These are phyloP conservation scores for Norana najaformis DNA, from an alignment of 2,888 invertebrate genomes.

Conservation along the genomic window DNA sequence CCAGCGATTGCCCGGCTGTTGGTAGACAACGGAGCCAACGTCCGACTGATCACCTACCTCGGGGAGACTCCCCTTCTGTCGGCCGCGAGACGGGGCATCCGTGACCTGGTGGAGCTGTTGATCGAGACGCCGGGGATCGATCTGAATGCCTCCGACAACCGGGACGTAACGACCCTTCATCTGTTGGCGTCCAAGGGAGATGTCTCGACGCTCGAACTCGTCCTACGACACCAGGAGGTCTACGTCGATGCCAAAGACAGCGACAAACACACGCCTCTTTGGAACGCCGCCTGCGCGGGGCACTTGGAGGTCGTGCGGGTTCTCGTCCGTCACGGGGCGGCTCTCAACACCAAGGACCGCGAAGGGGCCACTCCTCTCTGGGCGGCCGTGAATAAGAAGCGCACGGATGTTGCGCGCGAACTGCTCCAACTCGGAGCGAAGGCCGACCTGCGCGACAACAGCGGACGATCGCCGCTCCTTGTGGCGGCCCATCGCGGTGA, in stretches of 20 bases:
- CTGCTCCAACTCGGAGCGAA: slow-evolving; percentile 23
- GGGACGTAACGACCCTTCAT: background rate
- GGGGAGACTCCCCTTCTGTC: background rate
- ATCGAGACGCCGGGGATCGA: background rate
- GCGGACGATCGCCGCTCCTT: slow-evolving; percentile 16
- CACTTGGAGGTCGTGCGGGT: background rate
- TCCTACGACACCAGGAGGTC: background rate
- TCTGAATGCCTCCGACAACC: background rate
- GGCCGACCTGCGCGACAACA: background rate
- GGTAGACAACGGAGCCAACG: slow-evolving; percentile 23
- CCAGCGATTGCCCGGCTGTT: slow-evolving; percentile 24
- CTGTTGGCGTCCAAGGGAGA: background rate
- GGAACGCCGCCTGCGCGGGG: slow-evolving; percentile 25
- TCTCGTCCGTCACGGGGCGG: slow-evolving; percentile 23
- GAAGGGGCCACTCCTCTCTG: slow-evolving; percentile 20
- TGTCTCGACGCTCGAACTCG: background rate
- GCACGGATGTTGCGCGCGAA: background rate
- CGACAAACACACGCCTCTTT: slow-evolving; percentile 18
- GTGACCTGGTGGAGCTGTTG: background rate
- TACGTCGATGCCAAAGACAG: background rate
- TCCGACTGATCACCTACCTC: slow-evolving; percentile 3
- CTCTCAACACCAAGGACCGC: slow-evolving; percentile 3
- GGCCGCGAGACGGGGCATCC: background rate
- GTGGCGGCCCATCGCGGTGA: slow-evolving; percentile 27
- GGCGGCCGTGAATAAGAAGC: slow-evolving; percentile 20